Evolutionary conservation across 2,888 invertebrate genomes (phyloP), one percentile per base, ranked within the genome.

Genomic region (Oligia strigilis): DNA sequence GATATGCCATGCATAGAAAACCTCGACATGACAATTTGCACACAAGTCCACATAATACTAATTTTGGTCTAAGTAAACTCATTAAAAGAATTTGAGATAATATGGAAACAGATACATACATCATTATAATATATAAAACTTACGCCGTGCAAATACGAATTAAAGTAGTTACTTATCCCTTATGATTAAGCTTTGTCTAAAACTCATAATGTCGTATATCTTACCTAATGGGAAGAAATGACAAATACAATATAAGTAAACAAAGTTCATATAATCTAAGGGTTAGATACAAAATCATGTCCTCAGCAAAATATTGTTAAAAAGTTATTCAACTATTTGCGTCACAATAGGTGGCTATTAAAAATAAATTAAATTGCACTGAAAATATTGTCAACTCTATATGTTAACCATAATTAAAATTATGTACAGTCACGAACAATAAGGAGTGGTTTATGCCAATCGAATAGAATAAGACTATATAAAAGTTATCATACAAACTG

Each of bases 351-450:
- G 84, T 87, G 82, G 90, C 77, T 88, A 79, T 85, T 88, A 85
- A 87, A 88, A 88, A 89, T 87, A 88, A 88, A 89, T 87, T 83
- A 89, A 87, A 90, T 90, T 90, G 90, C 90, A 90, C 91, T 88
- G 90, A 86, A 86, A 88, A 89, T 90, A 88, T 89, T 88, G 90
- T 90, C 91, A 88, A 83, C 86, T 88, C 85, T 81, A 80, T 60
- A 83, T 77, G 76, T 80, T 82, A 84, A 82, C 67, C 55, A 1
- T 85, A 82, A 80, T 79, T 86, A 88, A 88, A 82, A 83, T 89
- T 87, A 89, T 88, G 91, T 87, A 90, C 88, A 90, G 90, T 91
- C 90, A 90, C 91, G 74, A 90, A 90, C 91, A 91, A 91, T 75
- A 87, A 91, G 60, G 82, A 84, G 75, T 87, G 85, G 83, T 77